Evolutionary conservation across 2,888 invertebrate genomes (phyloP).

Genomic region (Tinea semifulvella): DNA sequence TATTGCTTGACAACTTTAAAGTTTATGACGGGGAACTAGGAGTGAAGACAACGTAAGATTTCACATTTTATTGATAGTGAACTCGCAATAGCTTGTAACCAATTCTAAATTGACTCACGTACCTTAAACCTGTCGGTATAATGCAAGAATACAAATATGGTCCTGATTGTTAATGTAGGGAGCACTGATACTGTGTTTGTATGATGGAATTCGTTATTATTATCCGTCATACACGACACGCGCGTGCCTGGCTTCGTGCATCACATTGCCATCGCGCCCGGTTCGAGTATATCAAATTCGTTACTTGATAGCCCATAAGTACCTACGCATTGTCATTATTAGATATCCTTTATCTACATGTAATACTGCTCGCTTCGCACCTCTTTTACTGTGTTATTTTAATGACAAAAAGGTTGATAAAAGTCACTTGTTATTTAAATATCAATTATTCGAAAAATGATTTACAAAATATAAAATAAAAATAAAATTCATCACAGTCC

Average conservation of each 20-base stretch:
- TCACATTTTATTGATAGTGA: too few relatives aligned
- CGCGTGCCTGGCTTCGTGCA: constrained; percentile 6
- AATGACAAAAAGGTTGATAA: too few relatives aligned
- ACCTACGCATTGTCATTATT: constrained; percentile 1
- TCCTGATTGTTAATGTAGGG: background rate
- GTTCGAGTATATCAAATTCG: constrained; percentile 1
- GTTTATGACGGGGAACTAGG: too few relatives aligned
- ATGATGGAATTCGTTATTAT: constrained; percentile 10
- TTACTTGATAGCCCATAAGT: background rate
- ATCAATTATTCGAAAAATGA: too few relatives aligned
- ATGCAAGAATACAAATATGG: constrained; percentile 11
- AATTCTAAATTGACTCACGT: constrained; percentile 9
- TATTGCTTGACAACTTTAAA: too few relatives aligned
- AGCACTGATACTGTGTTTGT: constrained; percentile 2
- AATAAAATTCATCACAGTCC: too few relatives aligned
- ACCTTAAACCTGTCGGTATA: background rate
- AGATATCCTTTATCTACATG: too few relatives aligned
- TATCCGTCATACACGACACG: background rate
- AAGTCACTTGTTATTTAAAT: too few relatives aligned
- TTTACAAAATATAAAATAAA: too few relatives aligned
- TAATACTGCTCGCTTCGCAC: too few relatives aligned
- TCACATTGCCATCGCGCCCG: constrained; percentile 10
- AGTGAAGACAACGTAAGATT: too few relatives aligned
- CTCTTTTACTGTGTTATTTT: too few relatives aligned
- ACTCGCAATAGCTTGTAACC: background rate